Percentiles rank a stretch among this genome's conserved stretches.
phyloP scores from a whole-genome alignment of 2,113 vertebrate genomes.

The Tenebrosternarchus preto region DNA sequence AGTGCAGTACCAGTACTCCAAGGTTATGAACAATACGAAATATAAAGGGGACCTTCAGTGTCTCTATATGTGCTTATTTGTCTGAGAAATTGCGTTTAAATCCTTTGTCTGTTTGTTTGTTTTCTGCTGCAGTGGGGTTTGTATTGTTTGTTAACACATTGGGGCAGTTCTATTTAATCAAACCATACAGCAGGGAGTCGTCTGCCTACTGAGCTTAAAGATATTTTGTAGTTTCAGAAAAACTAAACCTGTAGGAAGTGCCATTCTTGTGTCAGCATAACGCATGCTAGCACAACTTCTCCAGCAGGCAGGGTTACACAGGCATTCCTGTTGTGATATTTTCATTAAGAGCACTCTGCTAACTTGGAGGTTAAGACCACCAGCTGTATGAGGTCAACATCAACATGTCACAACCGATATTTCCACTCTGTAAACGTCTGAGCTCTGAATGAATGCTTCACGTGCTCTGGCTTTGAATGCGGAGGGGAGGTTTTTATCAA shows the following conservation, averaged over 20 bases:
- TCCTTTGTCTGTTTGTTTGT: not conserved
- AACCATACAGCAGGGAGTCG: not conserved
- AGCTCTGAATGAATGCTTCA: slow-evolving; percentile 11
- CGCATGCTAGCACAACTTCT: not conserved
- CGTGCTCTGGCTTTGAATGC: not conserved
- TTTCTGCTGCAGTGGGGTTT: not conserved
- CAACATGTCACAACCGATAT: slow-evolving; percentile 22
- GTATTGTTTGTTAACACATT: not conserved
- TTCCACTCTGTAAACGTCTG: not conserved
- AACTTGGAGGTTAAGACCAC: slow-evolving; percentile 23
- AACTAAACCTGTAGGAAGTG: too few relatives aligned
- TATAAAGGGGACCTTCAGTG: too few relatives aligned
- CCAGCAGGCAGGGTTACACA: slow-evolving; percentile 3
- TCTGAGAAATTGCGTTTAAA: not conserved
- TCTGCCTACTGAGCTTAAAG: not conserved
- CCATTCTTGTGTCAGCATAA: not conserved
- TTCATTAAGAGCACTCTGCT: slow-evolving; percentile 12
- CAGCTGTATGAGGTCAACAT: not conserved
- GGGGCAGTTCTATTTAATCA: not conserved
- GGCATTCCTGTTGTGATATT: slow-evolving; percentile 20
- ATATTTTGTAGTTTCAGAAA: not conserved
- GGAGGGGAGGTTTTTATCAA: not conserved
- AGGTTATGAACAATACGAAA: too few relatives aligned
- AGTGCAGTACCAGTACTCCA: too few relatives aligned
- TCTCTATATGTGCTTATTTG: too few relatives aligned